These are phyloP conservation scores for Neoarius graeffei DNA, from an alignment of 2,113 vertebrate species.

Conservation along the genomic window DNA sequence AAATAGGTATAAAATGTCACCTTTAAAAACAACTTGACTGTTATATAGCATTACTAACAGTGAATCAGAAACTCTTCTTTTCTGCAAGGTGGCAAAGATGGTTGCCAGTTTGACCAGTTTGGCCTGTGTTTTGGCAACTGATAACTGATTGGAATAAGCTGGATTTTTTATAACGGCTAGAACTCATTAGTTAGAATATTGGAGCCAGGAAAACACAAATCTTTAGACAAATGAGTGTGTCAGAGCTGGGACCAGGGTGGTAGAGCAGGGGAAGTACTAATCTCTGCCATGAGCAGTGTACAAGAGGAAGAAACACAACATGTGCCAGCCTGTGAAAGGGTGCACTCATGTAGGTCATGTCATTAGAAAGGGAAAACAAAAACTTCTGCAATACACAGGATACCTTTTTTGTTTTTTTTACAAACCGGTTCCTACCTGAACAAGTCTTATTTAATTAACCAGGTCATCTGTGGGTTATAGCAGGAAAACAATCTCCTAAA, in stretches of 20 bases:
- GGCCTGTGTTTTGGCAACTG: background rate
- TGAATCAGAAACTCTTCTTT: background rate
- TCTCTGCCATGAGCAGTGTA: background rate
- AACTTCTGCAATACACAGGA: background rate
- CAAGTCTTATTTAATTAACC: background rate
- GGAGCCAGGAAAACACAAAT: background rate
- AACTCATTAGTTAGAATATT: background rate
- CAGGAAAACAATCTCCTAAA: background rate
- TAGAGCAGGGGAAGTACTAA: background rate
- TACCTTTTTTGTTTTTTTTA: background rate
- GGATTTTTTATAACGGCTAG: background rate
- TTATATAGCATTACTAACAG: background rate
- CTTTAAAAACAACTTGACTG: too few relatives aligned
- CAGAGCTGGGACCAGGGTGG: background rate
- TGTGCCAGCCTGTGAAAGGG: constrained; percentile 10
- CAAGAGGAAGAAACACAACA: background rate
- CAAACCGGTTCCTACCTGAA: constrained; percentile 11
- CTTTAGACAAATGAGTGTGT: background rate
- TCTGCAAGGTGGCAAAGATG: background rate
- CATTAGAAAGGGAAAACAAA: background rate
- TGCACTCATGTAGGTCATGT: background rate
- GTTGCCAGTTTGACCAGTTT: background rate
- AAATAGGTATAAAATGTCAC: too few relatives aligned
- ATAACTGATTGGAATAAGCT: background rate
- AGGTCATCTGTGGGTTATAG: background rate